Conservation (phyloP, 2,797 vertebrate genomes). For the Sandelia bainsii region DNA sequence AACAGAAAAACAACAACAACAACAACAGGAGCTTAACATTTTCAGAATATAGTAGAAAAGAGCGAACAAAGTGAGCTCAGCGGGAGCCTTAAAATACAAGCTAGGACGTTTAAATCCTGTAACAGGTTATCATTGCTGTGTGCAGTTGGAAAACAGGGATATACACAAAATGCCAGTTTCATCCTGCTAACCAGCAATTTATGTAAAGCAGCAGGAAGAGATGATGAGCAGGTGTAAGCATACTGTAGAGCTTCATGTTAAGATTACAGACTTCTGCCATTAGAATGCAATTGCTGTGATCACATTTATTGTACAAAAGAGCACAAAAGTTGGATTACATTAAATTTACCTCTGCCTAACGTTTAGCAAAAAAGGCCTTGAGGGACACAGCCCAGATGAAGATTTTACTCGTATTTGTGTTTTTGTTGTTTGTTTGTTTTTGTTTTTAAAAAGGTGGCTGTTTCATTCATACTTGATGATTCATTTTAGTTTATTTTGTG, state of each 20-base stretch:
- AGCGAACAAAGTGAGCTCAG: conserved; percentile 29
- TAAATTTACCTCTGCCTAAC: conserved; percentile 11
- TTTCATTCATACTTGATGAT: not conserved
- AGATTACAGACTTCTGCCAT: conserved; percentile 22
- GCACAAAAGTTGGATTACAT: conserved; percentile 10
- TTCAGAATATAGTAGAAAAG: conserved; percentile 35
- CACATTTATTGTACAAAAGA: conserved; percentile 12
- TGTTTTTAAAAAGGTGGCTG: not conserved
- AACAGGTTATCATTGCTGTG: conserved; percentile 12
- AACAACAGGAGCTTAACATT: conserved; percentile 5
- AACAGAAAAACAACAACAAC: not conserved
- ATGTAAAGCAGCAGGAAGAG: conserved; percentile 37
- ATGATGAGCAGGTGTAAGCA: conserved; percentile 29
- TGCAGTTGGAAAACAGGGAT: conserved; percentile 23
- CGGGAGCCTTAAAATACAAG: conserved; percentile 27
- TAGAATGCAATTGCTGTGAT: conserved; percentile 15
- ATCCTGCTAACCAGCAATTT: conserved; percentile 16
- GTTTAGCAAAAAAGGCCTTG: conserved; percentile 4
- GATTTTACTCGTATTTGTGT: conserved; percentile 7
- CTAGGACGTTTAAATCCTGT: conserved; percentile 39
- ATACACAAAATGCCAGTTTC: conserved; percentile 7
- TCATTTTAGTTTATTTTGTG: not conserved
- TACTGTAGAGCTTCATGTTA: conserved; percentile 13
- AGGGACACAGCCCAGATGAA: not conserved
- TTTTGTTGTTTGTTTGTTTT: not conserved